Evolutionary conservation across 2,888 invertebrate genomes (phyloP).

Genomic region (Tricholauxania praeusta): DNA sequence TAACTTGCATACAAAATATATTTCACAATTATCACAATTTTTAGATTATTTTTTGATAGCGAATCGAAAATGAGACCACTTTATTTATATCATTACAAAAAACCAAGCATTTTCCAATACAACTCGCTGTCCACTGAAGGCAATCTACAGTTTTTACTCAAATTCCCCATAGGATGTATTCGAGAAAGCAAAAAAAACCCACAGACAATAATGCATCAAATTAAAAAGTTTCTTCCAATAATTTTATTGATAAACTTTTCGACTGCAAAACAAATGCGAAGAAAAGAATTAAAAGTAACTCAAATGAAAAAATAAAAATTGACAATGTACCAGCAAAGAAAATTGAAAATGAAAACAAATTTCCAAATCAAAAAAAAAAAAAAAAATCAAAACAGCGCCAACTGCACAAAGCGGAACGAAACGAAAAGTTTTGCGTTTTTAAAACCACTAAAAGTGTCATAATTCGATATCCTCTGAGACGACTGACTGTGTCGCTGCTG

Average conservation of each 20-base stretch:
- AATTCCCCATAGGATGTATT: too few relatives aligned
- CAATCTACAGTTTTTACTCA: too few relatives aligned
- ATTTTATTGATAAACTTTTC: conserved; percentile 62
- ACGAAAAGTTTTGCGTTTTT: conserved; percentile 45
- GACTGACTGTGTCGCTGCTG: conserved; percentile 48
- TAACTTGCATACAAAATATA: too few relatives aligned
- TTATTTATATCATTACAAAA: too few relatives aligned
- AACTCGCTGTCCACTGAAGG: too few relatives aligned
- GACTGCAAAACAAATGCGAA: conserved; percentile 23
- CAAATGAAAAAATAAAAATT: conserved; percentile 26
- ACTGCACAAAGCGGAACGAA: conserved; percentile 36
- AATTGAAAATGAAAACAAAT: conserved; percentile 36
- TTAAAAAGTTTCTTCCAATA: conserved; percentile 58
- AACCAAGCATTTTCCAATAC: too few relatives aligned
- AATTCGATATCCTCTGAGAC: conserved; percentile 65
- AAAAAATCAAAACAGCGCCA: conserved; percentile 39
- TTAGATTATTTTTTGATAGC: too few relatives aligned
- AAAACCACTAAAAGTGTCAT: conserved; percentile 62
- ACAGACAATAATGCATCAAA: conserved; percentile 52
- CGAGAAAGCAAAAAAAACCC: too few relatives aligned
- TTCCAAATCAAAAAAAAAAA: conserved; percentile 39
- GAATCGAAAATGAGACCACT: too few relatives aligned
- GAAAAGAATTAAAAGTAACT: conserved; percentile 30
- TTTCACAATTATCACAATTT: too few relatives aligned
- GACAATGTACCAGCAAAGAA: conserved; percentile 33